Base-by-base conservation (phyloP, 1,140 invertebrate species). In the Idris sp. region DNA sequence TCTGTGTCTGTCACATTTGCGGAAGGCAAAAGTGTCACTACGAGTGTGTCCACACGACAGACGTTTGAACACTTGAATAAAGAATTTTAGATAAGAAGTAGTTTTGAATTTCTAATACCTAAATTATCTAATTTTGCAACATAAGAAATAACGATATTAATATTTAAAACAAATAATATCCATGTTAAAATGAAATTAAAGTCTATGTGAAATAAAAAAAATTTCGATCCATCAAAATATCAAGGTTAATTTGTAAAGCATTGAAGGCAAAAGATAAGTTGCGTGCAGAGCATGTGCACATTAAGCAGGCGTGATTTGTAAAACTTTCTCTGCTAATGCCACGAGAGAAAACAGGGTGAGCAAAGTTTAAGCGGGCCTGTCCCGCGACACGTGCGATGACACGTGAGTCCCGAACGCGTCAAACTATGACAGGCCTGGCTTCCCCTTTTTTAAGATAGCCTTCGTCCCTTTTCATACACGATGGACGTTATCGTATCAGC, bases 351-450 rank as follows among this genome's bases (percentile, higher is more conserved):
- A 46, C 59, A 31, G 65, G 65, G 65, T 61, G 62, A 43, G 30
- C 25, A 26, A 7, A 38, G 53, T 48, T 59, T 56, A 64, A 62
- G 56, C 58, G 56, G 58, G 64, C 51, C 49, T 64, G 64, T 64
- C 51, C 53, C 51, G 33, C 48, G 82, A 80, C 83, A 84, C 83
- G 83, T 84, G 83, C 78, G 59, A 25, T 36, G 83, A 80, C 85
- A 86, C 85, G 85, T 86, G 85, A 86, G 79, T 79, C 53, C 54
- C 75, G 74, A 58, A 80, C 81, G 83, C 82, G 83, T 84, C 81
- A 75, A 76, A 84, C 82, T 79, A 78, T 83, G 80, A 83, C 83
- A 80, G 79, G 80, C 78, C 75, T 44, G 44, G 56, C 76, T 72
- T 72, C 53, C 73, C 62, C 68, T 58, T 41, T 79, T 65, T 44